Evolutionary conservation across 2,113 vertebrate genomes (phyloP), one percentile per base, ranked within the genome.

Genomic region (Perca schrenkii): DNA sequence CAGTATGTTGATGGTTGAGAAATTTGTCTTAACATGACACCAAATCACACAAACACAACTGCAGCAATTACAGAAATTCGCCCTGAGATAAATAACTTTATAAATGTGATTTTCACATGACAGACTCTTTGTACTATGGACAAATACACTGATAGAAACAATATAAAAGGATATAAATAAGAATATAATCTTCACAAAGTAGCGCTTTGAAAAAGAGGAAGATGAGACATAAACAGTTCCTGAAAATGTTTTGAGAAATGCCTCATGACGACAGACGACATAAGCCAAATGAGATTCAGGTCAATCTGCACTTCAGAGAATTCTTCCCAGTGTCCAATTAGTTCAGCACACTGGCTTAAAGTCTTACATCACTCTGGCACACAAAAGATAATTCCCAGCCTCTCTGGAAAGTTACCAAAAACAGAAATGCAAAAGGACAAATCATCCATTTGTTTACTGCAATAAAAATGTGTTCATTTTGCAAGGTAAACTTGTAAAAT

Each of bases 241-340:
- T 54, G 64, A 85, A 83, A 75, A 68, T 46, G 74, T 73, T 80
- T 69, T 1, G 6, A 25, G 57, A 58, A 64, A 22, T 7, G 47
- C 61, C 7, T 25, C 7, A 31, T 87, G 85, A 92, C 40, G 40
- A 64, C 80, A 74, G 56, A 34, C 6, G 0, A 7, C 6, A 3
- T 86, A 90, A 94, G 40, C 86, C 80, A 73, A 79, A 79, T 65
- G 60, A 89, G 93, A 94, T 92, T 90, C 40, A 25, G 91, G 92
- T 89, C 88, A 94, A 84, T 83, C 89, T 89, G 53, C 17, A 65
- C 28, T 77, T 78, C 53, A 53, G 50, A 88, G 84, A 87, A 85
- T 78, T 77, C 65, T 68, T 67, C 43, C 34, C 54, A 50, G 31
- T 40, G 80, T 85, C 74, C 83, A 90, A 81, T 86, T 86, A 90